phyloP scores from a whole-genome alignment of 2,888 invertebrate species.

The Hyposoter didymator region DNA sequence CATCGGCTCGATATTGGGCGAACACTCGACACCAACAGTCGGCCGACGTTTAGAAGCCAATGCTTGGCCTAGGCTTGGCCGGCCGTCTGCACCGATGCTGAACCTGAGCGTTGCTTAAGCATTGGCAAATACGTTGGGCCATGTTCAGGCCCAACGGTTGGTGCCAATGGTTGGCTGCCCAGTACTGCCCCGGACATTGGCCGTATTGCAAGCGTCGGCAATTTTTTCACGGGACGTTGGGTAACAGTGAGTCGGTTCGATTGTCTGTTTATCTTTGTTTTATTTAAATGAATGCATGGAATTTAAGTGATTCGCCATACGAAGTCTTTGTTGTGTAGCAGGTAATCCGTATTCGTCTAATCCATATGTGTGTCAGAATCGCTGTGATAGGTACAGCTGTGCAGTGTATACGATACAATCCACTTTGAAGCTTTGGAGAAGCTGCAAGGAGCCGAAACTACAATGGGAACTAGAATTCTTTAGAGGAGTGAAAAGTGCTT shows the following conservation, averaged over 20 bases:
- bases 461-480: slow-evolving; percentile 63
- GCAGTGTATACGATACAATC: slow-evolving; percentile 40
- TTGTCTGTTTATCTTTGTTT: not conserved
- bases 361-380: slow-evolving; percentile 41
- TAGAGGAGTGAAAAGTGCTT: slow-evolving; percentile 54
- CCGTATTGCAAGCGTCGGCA: too few species aligned
- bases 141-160: too few species aligned
- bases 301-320: not conserved
- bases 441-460: slow-evolving; percentile 27
- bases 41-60: too few species aligned
- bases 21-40: too few species aligned
- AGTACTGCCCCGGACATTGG: too few species aligned
- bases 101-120: too few species aligned
- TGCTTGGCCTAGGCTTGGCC: too few species aligned
- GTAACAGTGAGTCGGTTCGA: not conserved
- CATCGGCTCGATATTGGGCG: too few species aligned
- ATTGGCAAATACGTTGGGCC: too few species aligned
- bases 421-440: slow-evolving; percentile 39
- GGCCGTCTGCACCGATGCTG: too few species aligned
- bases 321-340: slow-evolving; percentile 3
- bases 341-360: slow-evolving; percentile 43
- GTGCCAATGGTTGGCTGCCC: too few species aligned
- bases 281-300: not conserved
- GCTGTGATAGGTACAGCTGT: slow-evolving; percentile 27
- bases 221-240: too few species aligned